phyloP scores from a whole-genome alignment of 1,140 invertebrate species.

The Drosophila biarmipes region DNA sequence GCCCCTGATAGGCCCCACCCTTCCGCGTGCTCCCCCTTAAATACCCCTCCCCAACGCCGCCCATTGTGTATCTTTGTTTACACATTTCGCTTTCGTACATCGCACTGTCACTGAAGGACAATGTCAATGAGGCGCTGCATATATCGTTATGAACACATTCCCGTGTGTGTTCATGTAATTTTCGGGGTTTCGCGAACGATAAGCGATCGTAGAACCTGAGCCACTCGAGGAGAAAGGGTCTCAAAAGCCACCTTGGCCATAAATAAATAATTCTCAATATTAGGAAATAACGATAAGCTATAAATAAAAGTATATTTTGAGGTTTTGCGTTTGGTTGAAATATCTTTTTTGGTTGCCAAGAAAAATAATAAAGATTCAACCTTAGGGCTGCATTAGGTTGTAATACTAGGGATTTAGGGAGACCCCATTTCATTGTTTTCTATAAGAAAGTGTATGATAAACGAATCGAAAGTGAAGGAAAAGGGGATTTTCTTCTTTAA shows the following conservation, averaged over 20 bases:
- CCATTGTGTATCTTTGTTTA: conserved; percentile 66
- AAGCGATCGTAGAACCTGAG: conserved; percentile 63
- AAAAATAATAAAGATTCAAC: too few species aligned
- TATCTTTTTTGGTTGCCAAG: too few species aligned
- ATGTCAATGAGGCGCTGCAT: conserved; percentile 70
- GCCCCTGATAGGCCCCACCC: conserved; percentile 27
- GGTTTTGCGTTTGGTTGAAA: too few species aligned
- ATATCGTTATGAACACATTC: conserved; percentile 22
- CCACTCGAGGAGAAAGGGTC: conserved; percentile 41
- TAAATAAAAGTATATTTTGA: too few species aligned
- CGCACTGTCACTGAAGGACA: conserved; percentile 70
- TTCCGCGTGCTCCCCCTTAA: background rate
- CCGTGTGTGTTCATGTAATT: conserved; percentile 30
- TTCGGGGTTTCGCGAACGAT: conserved; percentile 49
- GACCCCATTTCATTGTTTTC: background rate
- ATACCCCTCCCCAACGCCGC: conserved; percentile 5
- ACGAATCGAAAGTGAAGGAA: background rate
- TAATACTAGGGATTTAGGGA: background rate
- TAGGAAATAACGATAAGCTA: background rate
- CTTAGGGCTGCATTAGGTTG: background rate
- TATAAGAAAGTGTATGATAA: background rate
- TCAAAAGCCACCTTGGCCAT: background rate
- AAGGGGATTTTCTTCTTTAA: background rate
- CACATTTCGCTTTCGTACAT: conserved; percentile 53
- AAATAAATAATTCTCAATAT: background rate